Percentiles rank a stretch among this genome's conserved stretches.
These are phyloP conservation scores for Macaca fascicularis DNA, from an alignment of 2,113 vertebrate species.

Conservation along the genomic window T2T-MFA8v1.1 NC_088375.1:11225001-11225500, in stretches of 20 bases:
- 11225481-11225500: background rate
- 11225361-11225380: background rate
- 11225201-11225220: background rate
- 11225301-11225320: background rate
- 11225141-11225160: background rate
- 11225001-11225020: background rate
- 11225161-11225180: background rate
- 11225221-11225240: background rate
- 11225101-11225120: background rate
- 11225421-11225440: background rate
- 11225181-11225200: too few relatives aligned
- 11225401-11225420: background rate
- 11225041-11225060: background rate
- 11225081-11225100: background rate
- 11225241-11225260: background rate
- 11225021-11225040: background rate
- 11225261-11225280: background rate
- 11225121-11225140: background rate
- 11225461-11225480: background rate
- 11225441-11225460: background rate
- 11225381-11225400: background rate
- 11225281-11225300: background rate
- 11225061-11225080: background rate
- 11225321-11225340: background rate
- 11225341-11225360: background rate